Percentiles rank a stretch among this genome's conserved stretches.
Evolutionary conservation across 2,888 invertebrate genomes (phyloP).

Genomic region (Caenorhabditis doughertyi): DNA sequence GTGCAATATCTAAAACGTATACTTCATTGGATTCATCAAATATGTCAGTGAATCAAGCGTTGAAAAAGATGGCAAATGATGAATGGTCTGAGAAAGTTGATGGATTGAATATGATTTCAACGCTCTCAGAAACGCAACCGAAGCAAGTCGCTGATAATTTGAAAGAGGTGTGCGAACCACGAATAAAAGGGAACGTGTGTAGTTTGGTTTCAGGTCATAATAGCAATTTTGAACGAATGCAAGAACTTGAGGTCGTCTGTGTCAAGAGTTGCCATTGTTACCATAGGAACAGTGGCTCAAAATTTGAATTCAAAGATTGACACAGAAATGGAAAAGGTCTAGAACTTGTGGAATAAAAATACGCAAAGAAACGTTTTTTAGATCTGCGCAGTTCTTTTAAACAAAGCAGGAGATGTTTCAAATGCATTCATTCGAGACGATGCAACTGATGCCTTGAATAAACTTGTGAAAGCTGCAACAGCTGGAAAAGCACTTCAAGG

Average conservation of each 20-base stretch:
- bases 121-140: conserved; percentile 66
- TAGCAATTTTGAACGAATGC: conserved; percentile 70
- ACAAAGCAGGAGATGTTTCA: conserved; percentile 88
- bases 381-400: conserved; percentile 72
- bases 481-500: conserved; percentile 84
- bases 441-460: conserved; percentile 90
- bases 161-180: conserved; percentile 60
- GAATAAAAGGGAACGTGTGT: neutral
- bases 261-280: conserved; percentile 91
- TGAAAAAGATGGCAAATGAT: conserved; percentile 70
- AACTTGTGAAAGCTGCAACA: conserved; percentile 89
- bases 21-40: conserved; percentile 58
- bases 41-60: conserved; percentile 62
- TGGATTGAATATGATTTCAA: conserved; percentile 85
- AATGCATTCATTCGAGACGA: conserved; percentile 94
- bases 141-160: conserved; percentile 66
- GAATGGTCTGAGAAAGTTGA: conserved; percentile 87
- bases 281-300: conserved; percentile 90
- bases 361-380: conserved; percentile 19
- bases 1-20: conserved; percentile 46
- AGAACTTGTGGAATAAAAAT: neutral
- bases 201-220: conserved; percentile 60
- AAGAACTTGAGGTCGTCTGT: conserved; percentile 95
- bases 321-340: conserved; percentile 83
- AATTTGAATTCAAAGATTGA: conserved; percentile 85